Evolutionary conservation across 2,888 invertebrate genomes (phyloP).

Genomic region (Heteromurus nitidus): DNA sequence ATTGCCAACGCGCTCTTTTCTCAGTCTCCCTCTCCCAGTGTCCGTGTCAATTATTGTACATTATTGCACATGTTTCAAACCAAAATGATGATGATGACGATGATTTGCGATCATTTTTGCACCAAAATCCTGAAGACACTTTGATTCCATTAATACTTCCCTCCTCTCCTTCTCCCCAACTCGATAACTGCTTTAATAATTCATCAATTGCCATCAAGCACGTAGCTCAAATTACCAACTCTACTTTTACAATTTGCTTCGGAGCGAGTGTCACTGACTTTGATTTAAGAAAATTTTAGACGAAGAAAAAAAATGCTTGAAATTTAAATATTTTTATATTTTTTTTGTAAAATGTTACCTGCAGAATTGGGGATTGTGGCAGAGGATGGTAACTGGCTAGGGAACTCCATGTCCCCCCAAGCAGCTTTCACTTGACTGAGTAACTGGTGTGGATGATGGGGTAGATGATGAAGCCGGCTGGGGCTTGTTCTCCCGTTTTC

Average conservation of each 20-base stretch:
- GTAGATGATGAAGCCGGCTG: constrained; percentile 71
- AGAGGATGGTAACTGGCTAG: constrained; percentile 72
- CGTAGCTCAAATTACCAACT: too few species aligned
- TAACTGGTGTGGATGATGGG: constrained; percentile 43
- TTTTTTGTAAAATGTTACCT: constrained; percentile 51
- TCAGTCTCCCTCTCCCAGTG: too few species aligned
- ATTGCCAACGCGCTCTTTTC: too few species aligned
- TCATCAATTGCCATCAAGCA: too few species aligned
- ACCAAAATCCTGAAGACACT: too few species aligned
- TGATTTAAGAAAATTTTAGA: background rate
- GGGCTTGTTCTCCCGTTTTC: constrained; percentile 72
- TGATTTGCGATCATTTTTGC: background rate
- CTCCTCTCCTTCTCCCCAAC: too few species aligned
- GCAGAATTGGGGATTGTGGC: constrained; percentile 72
- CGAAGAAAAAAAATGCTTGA: background rate
- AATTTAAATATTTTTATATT: background rate
- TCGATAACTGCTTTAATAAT: too few species aligned
- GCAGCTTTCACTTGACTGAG: constrained; percentile 47
- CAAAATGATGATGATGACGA: background rate
- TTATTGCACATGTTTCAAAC: too few species aligned
- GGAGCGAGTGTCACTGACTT: background rate
- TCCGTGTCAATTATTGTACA: background rate
- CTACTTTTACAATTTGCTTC: too few species aligned
- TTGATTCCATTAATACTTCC: too few species aligned
- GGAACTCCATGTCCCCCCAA: constrained; percentile 74